A percentile compares a stretch with the other conserved stretches of the same genome.
Conservation (phyloP, 2,888 invertebrate species). For the Nomada flava region DNA sequence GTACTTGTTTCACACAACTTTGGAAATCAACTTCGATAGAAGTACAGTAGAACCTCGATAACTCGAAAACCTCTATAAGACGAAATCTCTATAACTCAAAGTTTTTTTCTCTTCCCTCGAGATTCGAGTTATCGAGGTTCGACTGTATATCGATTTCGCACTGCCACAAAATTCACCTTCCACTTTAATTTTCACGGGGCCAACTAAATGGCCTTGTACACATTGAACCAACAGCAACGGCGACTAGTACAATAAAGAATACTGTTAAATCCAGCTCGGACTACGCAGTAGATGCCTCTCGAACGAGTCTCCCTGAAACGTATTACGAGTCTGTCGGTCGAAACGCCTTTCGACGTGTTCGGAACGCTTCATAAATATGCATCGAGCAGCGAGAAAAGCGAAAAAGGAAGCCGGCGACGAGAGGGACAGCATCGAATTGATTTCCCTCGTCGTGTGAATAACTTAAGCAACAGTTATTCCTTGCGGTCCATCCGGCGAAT, state of each 20-base stretch:
- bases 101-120: too few relatives aligned
- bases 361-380: slow-evolving; percentile 55
- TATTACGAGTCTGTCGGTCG: slow-evolving; percentile 43
- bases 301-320: background rate
- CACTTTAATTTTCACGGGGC: too few relatives aligned
- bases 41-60: too few relatives aligned
- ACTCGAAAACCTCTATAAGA: too few relatives aligned
- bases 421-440: slow-evolving; percentile 47
- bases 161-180: too few relatives aligned
- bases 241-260: slow-evolving; percentile 13
- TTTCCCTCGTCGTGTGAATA: slow-evolving; percentile 56
- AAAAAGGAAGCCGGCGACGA: slow-evolving; percentile 32
- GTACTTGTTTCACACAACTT: too few relatives aligned
- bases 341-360: slow-evolving; percentile 45
- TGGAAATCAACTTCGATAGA: too few relatives aligned
- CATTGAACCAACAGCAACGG: slow-evolving; percentile 28
- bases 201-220: slow-evolving; percentile 9
- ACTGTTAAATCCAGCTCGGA: slow-evolving; percentile 6
- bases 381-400: slow-evolving; percentile 18
- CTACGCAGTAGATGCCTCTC: background rate
- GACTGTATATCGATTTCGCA: too few relatives aligned
- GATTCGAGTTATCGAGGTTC: too few relatives aligned
- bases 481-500: slow-evolving; percentile 50
- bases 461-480: slow-evolving; percentile 62
- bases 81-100: too few relatives aligned